These are phyloP conservation scores for Terebella lapidaria DNA, from an alignment of 2,888 invertebrate species.

Conservation along the genomic window DNA sequence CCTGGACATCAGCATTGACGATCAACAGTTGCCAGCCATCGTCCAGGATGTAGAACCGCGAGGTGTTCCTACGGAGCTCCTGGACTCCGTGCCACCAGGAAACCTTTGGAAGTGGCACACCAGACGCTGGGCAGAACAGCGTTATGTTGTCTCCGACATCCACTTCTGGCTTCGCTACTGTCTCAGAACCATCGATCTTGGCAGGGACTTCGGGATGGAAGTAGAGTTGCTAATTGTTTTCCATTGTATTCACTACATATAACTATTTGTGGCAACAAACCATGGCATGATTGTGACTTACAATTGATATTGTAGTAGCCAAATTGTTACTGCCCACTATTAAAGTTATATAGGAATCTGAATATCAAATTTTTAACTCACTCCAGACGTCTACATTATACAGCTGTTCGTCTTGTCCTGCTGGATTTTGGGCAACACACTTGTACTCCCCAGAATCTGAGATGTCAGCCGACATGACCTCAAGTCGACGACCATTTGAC, in stretches of 20 bases:
- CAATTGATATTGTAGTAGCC: too few species aligned
- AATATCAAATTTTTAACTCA: too few species aligned
- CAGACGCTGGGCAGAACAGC: constrained; percentile 54
- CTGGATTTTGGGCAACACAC: constrained; percentile 47
- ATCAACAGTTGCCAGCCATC: constrained; percentile 40
- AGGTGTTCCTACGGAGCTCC: constrained; percentile 5
- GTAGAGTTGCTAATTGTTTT: too few species aligned
- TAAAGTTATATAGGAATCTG: too few species aligned
- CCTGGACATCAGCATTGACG: constrained; percentile 26
- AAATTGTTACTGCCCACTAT: too few species aligned
- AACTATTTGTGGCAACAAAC: too few species aligned
- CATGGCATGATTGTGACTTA: too few species aligned
- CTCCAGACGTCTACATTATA: constrained; percentile 29
- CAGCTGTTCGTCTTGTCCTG: constrained; percentile 40
- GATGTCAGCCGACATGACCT: constrained; percentile 34
- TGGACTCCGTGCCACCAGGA: constrained; percentile 41
- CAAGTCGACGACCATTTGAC: constrained; percentile 28
- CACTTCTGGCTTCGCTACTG: constrained; percentile 36
- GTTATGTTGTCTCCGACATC: constrained; percentile 37
- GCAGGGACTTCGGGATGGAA: constrained; percentile 56
- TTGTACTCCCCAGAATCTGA: constrained; percentile 45
- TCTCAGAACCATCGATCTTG: constrained; percentile 47
- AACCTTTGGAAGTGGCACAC: constrained; percentile 54
- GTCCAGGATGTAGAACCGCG: constrained; percentile 23
- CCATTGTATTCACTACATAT: constrained; percentile 17